Evolutionary conservation across 2,888 invertebrate species (phyloP).

Genomic region (Cerceris ruficornis): DNA sequence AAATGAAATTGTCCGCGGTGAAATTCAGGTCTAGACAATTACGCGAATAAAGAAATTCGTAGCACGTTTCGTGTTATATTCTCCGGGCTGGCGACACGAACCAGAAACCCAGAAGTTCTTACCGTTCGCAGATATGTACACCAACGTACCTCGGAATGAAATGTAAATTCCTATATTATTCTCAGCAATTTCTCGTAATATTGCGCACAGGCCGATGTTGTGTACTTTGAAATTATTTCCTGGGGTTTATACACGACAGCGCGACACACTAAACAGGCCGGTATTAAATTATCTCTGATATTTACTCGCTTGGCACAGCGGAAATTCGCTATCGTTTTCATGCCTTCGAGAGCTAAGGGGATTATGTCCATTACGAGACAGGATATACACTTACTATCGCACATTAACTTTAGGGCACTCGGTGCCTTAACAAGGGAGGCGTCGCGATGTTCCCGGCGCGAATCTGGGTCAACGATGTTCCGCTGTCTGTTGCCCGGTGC

Average conservation of each 20-base stretch:
- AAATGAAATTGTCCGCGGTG: neutral
- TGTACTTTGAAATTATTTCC: slow-evolving; percentile 35
- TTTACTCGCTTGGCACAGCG: slow-evolving; percentile 22
- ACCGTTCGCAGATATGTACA: neutral
- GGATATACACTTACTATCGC: slow-evolving; percentile 35
- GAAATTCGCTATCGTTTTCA: slow-evolving; percentile 24
- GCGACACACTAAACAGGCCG: slow-evolving; percentile 17
- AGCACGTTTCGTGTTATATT: slow-evolving; percentile 23
- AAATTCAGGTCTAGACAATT: neutral
- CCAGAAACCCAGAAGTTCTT: slow-evolving; percentile 8
- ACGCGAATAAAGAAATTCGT: slow-evolving; percentile 19
- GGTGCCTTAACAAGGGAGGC: slow-evolving; percentile 46
- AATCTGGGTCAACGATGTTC: slow-evolving; percentile 62
- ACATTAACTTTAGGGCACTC: slow-evolving; percentile 37
- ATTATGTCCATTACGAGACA: slow-evolving; percentile 38
- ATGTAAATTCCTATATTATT: slow-evolving; percentile 52
- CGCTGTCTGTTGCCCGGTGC: slow-evolving; percentile 51
- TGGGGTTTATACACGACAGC: slow-evolving; percentile 10
- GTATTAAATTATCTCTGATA: slow-evolving; percentile 46
- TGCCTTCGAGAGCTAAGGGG: slow-evolving; percentile 28
- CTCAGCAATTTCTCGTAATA: slow-evolving; percentile 32
- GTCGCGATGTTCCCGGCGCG: slow-evolving; percentile 11
- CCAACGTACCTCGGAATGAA: slow-evolving; percentile 41
- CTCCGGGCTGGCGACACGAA: neutral
- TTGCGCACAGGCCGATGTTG: neutral